A percentile compares a stretch with the other conserved stretches of the same genome.
phyloP scores from a whole-genome alignment of 2,888 invertebrate genomes.

The Pterostichus niger region DNA sequence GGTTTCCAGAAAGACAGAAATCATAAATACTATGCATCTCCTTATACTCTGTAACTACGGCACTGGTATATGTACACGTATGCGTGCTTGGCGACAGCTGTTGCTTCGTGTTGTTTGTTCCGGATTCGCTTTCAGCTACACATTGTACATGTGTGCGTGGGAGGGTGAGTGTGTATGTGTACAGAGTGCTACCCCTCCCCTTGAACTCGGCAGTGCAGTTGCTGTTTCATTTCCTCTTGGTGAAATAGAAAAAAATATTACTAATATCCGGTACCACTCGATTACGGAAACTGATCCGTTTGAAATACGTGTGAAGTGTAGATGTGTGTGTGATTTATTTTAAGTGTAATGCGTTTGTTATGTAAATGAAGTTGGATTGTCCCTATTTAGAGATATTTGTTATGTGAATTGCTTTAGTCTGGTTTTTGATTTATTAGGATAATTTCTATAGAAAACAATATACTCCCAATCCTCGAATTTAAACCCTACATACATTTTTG shows the following conservation, averaged over 20 bases:
- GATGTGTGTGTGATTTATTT: conserved; percentile 32
- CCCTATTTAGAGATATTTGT: background rate
- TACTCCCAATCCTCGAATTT: no score
- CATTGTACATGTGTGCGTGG: background rate
- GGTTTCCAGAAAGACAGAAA: no score
- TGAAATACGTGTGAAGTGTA: conserved; percentile 7
- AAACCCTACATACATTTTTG: no score
- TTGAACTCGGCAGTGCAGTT: background rate
- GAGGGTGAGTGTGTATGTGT: background rate
- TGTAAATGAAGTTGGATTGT: conserved; percentile 10
- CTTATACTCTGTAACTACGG: background rate
- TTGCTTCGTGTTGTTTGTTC: conserved; percentile 41
- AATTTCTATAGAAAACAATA: no score
- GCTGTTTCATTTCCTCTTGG: conserved; percentile 40
- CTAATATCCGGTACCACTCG: conserved; percentile 47
- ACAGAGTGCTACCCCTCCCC: background rate
- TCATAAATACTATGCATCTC: no score
- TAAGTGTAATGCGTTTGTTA: conserved; percentile 25
- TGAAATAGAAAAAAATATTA: conserved; percentile 38
- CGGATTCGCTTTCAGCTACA: conserved; percentile 32
- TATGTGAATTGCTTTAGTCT: conserved; percentile 4
- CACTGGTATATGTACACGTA: background rate
- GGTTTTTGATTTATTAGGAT: background rate
- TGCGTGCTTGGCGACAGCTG: conserved; percentile 31
- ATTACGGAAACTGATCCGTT: conserved; percentile 47